A percentile compares a stretch with the other conserved stretches of the same genome.
These are phyloP conservation scores for Pavo muticus DNA, from an alignment of 2,113 vertebrate genomes.

Conservation along the genomic window DNA sequence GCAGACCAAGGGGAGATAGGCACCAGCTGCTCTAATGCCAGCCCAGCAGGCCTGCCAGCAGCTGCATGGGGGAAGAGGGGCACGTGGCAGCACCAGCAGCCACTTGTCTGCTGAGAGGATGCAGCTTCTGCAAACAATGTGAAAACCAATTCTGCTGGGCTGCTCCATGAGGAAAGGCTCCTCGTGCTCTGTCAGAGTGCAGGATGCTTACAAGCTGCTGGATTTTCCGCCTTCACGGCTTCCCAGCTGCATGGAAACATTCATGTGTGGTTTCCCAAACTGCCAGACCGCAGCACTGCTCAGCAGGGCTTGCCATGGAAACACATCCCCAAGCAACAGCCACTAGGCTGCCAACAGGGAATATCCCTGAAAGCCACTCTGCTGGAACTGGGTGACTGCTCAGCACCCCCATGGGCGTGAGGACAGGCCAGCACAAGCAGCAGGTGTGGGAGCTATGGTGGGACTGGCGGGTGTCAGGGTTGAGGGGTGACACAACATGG, in stretches of 20 bases:
- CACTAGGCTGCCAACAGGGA: neutral
- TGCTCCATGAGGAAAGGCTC: neutral
- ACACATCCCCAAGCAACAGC: slow-evolving; percentile 56
- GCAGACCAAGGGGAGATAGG: neutral
- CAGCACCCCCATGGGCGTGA: neutral
- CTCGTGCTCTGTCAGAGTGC: neutral
- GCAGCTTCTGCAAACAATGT: neutral
- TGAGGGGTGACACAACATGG: neutral
- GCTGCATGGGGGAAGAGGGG: neutral
- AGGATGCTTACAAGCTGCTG: neutral
- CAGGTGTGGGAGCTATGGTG: neutral
- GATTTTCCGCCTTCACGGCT: slow-evolving; percentile 31
- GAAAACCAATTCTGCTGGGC: neutral
- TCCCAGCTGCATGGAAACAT: slow-evolving; percentile 55
- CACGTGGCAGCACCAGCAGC: slow-evolving; percentile 27
- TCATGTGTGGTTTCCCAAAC: slow-evolving; percentile 68
- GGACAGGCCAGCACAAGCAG: neutral
- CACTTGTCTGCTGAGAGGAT: neutral
- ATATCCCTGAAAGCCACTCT: neutral
- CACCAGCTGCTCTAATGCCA: neutral
- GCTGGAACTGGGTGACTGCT: slow-evolving; percentile 3
- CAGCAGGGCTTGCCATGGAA: slow-evolving; percentile 71
- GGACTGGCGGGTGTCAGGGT: neutral
- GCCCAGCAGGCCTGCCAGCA: neutral
- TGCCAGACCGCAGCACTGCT: slow-evolving; percentile 61